Evolutionary conservation across 2,797 vertebrate species (phyloP), one percentile per base, ranked within the genome.

Genomic region (Manis crassicaudata): DNA sequence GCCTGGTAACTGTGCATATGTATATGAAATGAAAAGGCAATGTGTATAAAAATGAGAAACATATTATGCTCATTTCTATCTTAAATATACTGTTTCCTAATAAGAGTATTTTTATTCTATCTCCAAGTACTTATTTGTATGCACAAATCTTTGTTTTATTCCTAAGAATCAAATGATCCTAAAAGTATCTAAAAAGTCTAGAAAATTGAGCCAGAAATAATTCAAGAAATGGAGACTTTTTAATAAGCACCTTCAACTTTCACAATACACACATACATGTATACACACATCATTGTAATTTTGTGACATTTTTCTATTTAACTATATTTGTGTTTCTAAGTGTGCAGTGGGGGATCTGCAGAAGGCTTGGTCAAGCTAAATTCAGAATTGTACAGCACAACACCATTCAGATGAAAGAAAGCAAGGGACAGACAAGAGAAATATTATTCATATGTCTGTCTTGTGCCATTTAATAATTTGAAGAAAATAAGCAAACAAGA

Each of bases 191-290:
- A 12, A 85, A 9, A 3, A 46, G 35, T 60, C 27, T 90, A 81
- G 43, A 93, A 90, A 68, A 73, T 23, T 40, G 25, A 79, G 37
- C 1, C 21, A 92, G 27, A 80, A 73, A n/a, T 86, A 73, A 68
- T 21, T 80, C 14, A 63, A 67, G 23, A 93, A 80, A 63, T 54
- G 29, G 17, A 58, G 17, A 70, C n/a, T 62, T 63, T 77, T 84
- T 92, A 81, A 67, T 58, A n/a, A 75, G 40, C 1, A 25, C n/a
- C 21, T 81, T 96, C 43, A 81, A n/a, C 63, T 80, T 96, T 83
- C 40, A 86, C 8, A 40, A 27, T 20, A 62, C 35, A 92, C 1
- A 10, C 2, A 43, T 5, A 46, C 46, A 10, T 1, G 35, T 7
- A n/a, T 25, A 89, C 25, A 72, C 52, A 72, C 6, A 50, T 29